Conservation (phyloP, 2,888 invertebrate genomes). For the Thymelicus lineola region DNA sequence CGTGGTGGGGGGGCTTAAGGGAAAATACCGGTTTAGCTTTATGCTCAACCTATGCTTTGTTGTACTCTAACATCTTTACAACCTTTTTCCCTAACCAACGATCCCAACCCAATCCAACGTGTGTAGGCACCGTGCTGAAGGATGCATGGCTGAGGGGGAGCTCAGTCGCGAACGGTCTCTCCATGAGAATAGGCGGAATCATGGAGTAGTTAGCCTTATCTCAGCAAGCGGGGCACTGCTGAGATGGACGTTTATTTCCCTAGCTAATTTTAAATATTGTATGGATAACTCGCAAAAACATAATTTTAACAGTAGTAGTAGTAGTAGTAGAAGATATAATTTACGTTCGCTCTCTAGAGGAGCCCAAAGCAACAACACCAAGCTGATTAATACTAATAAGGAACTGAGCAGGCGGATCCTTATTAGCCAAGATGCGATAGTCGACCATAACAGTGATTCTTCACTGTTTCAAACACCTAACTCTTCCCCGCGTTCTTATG, state of each 20-base stretch:
- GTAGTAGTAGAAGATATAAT: background rate
- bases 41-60: background rate
- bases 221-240: slow-evolving; percentile 16
- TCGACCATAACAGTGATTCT: background rate
- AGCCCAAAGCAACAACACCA: background rate
- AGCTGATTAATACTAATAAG: background rate
- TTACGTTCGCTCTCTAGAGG: background rate
- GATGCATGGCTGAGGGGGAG: slow-evolving; percentile 14
- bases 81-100: background rate
- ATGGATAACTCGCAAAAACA: background rate
- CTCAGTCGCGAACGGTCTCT: slow-evolving; percentile 14
- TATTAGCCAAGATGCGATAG: too few species aligned
- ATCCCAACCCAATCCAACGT: slow-evolving; percentile 6
- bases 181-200: slow-evolving; percentile 1
- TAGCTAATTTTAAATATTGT: background rate
- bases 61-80: background rate
- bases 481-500: background rate
- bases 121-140: slow-evolving; percentile 4
- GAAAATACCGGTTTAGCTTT: background rate
- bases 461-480: background rate
- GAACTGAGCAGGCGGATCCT: background rate
- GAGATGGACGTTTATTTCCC: slow-evolving; percentile 15
- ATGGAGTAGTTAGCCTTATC: slow-evolving; percentile 15
- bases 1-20: background rate
- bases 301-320: background rate